These are phyloP conservation scores for Brachionus sp. DNA, from an alignment of 1,140 invertebrate genomes.

Conservation along the genomic window DNA sequence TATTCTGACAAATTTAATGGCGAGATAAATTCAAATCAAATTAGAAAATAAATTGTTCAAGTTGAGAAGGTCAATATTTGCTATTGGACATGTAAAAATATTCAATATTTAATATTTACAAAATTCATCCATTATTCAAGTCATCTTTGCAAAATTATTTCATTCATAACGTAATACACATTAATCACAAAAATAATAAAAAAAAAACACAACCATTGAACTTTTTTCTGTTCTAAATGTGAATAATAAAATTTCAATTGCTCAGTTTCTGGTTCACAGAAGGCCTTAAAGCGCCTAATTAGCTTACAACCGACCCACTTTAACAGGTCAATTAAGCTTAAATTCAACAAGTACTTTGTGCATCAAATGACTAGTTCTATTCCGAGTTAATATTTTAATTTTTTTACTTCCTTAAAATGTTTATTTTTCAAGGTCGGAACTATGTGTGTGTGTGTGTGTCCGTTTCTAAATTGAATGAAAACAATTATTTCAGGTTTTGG, in stretches of 20 bases:
- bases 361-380: neutral
- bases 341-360: neutral
- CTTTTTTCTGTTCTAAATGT: neutral
- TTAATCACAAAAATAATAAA: too few species aligned
- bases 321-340: neutral
- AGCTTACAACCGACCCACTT: neutral
- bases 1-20: neutral
- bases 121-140: constrained; percentile 25
- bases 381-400: neutral
- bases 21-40: constrained; percentile 1
- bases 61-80: constrained; percentile 38
- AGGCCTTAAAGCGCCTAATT: neutral
- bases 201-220: neutral
- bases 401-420: neutral
- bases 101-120: neutral
- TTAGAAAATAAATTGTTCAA: constrained; percentile 7
- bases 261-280: neutral
- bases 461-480: too few species aligned
- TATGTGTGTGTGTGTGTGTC: neutral
- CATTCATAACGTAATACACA: neutral
- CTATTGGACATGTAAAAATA: neutral
- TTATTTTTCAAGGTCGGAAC: neutral
- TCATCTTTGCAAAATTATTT: neutral
- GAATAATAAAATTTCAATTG: neutral
- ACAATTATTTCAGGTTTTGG: neutral